Conservation (phyloP, 2,113 vertebrate species). For the Dermatemys mawii region DNA sequence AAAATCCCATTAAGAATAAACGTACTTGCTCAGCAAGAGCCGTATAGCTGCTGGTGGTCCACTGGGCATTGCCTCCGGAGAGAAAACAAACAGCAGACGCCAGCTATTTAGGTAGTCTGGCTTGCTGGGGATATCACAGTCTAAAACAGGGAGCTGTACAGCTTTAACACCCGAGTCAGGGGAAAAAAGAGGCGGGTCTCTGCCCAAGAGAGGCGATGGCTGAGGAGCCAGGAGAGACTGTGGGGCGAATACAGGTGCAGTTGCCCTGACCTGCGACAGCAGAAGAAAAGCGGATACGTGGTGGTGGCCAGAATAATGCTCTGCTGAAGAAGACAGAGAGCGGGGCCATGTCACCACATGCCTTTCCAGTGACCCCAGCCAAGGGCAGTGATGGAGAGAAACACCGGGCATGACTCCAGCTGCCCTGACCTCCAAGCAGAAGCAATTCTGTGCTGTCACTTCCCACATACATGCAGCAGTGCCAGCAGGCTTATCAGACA, state of each 20-base stretch:
- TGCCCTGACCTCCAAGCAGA: not conserved
- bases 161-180: not conserved
- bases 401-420: not conserved
- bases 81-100: not conserved
- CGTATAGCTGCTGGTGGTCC: not conserved
- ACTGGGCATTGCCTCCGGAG: no score
- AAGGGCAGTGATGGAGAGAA: not conserved
- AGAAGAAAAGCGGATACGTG: not conserved
- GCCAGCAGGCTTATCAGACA: not conserved
- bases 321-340: not conserved
- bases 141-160: not conserved
- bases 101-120: no score
- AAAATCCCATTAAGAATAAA: no score
- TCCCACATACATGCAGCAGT: not conserved
- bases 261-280: not conserved
- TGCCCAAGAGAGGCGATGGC: not conserved
- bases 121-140: not conserved
- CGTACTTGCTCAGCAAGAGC: not conserved
- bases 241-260: not conserved
- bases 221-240: not conserved
- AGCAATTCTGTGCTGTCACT: not conserved
- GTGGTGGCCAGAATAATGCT: not conserved
- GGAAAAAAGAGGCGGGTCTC: not conserved
- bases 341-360: not conserved
- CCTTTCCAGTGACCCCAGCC: not conserved